Base-by-base conservation (phyloP, 2,113 vertebrate species). In the Erythrolamprus reginae region DNA sequence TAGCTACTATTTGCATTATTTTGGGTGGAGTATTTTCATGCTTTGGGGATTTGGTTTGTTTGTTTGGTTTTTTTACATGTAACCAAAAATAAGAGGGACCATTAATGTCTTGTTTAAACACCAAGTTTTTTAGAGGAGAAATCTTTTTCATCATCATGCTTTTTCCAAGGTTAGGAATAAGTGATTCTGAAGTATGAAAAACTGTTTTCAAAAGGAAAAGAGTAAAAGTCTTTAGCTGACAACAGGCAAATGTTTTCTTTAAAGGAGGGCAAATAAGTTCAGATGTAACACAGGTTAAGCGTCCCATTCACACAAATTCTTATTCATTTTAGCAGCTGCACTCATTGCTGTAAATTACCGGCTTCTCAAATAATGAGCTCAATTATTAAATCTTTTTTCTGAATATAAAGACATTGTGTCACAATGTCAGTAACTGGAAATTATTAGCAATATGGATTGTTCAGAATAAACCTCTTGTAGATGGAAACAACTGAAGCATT, bases 41-140 rank as follows among this genome's bases (percentile, higher is more conserved):
- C 89, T 77, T 77, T 42, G 70, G 93, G 94, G 96, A 94, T 96
- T 93, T 94, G 94, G 93, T 42, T 42, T 42, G 10, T 55, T 93
- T 96, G 94, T 42, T 55, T 93, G 96, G 94, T 42, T 87, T 93
- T 86, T 88, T 91, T 87, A 93, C 93, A 94, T 94, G 94, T 93
- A 95, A 92, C 88, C 92, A 93, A 95, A 95, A 93, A 93, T 94
- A 96, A 96, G 96, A 95, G 96, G 94, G 95, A 92, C 89, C 93
- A 94, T 94, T 94, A 70, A 89, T 96, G 96, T 95, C 96, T 95
- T 92, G 93, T 92, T 88, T 83, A 93, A 88, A 87, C 92, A 95
- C 89, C 91, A 92, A 93, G 90, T 92, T 90, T 96, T 96, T 96
- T 96, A 95, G 95, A 95, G 45, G 94, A 93, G 93, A 93, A 93